Evolutionary conservation across 2,888 invertebrate species (phyloP), one percentile per base, ranked within the genome.

Genomic region (Syritta pipiens): DNA sequence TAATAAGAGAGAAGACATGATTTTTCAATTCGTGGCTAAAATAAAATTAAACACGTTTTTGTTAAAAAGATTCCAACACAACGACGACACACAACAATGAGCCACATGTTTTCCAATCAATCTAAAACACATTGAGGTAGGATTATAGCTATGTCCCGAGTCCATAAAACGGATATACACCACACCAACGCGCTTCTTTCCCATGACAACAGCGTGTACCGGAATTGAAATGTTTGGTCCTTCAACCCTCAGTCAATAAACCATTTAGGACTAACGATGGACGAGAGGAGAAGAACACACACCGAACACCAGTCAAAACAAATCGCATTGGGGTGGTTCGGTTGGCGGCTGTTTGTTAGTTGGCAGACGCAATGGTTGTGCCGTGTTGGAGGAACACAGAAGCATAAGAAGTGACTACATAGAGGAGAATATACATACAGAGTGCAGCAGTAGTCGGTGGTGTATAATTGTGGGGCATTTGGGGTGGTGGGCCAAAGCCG

Each of bases 91-190:
- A 7, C 22, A 17, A 1, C n/a, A 22, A 6, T 40, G 40, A 9
- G 12, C 4, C 28, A 44, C 24, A 14, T 7, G 14, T 60, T 14
- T 17, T 5, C 4, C 17, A 44, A 53, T 12, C 53, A 65, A 65
- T 46, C 19, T 17, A 19, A 53, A 67, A 67, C 14, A 55, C 22
- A 67, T 67, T 67, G 67, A 67, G 67, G 67, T 67, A 67, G 67
- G 67, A 67, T n/a, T n/a, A n/a, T n/a, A n/a, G n/a, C n/a, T n/a
- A n/a, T n/a, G n/a, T n/a, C n/a, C n/a, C n/a, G n/a, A n/a, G n/a
- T n/a, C n/a, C n/a, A n/a, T n/a, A 67, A 30, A 48, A 19, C 17
- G 20, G 10, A 26, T 48, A 7, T n/a, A 40, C 46, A 12, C 35
- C n/a, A 26, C 46, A 7, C 35, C 12, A 12, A 37, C 12, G 7